These are phyloP conservation scores for Tragelaphus oryx DNA, from an alignment of 2,797 vertebrate species.

Conservation along the genomic window DNA sequence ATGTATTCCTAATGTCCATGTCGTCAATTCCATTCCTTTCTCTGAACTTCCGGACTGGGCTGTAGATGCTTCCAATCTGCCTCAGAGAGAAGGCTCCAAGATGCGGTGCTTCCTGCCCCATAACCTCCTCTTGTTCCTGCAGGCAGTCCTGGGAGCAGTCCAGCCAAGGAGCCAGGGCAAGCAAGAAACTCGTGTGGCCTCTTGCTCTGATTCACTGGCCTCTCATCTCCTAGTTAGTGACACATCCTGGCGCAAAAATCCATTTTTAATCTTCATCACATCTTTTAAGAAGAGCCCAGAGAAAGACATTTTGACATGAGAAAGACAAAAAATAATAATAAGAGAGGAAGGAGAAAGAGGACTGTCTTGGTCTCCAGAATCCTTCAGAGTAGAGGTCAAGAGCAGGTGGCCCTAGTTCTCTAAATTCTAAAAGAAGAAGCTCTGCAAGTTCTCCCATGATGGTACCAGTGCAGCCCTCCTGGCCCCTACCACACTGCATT, in stretches of 20 bases:
- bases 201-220: conserved; percentile 12
- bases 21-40: conserved; percentile 1
- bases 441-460: neutral
- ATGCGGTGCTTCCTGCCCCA: neutral
- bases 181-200: neutral
- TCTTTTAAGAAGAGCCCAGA: conserved; percentile 31
- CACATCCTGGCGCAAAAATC: conserved; percentile 40
- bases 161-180: neutral
- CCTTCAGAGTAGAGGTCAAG: neutral
- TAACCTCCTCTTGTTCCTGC: neutral
- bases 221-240: conserved; percentile 3
- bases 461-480: neutral
- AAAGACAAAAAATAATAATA: neutral
- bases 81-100: neutral
- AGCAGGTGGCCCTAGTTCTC: neutral
- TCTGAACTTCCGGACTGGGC: neutral
- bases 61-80: neutral
- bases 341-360: neutral
- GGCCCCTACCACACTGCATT: neutral
- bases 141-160: neutral
- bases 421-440: neutral
- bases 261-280: conserved; percentile 43
- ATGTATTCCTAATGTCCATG: conserved; percentile 18
- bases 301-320: neutral
- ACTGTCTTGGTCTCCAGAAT: neutral